Percentiles rank a stretch among this genome's conserved stretches.
These are phyloP conservation scores for Dendrocopos noguchii DNA, from an alignment of 2,113 vertebrate genomes.

Conservation along the genomic window DNA sequence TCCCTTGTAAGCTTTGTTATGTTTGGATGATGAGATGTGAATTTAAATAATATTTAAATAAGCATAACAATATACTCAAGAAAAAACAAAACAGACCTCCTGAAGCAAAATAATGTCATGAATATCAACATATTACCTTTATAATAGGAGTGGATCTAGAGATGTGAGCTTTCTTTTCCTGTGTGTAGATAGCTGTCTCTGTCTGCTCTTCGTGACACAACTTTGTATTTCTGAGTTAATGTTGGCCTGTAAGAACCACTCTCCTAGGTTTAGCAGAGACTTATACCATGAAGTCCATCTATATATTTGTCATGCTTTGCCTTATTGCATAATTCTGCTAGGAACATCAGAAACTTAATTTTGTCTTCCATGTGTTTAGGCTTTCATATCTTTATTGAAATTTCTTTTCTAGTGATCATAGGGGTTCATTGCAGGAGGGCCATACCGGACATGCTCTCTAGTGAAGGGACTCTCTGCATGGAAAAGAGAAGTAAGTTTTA, in stretches of 20 bases:
- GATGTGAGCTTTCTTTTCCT: background rate
- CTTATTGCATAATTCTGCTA: background rate
- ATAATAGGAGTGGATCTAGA: background rate
- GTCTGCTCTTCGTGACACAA: background rate
- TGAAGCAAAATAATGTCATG: background rate
- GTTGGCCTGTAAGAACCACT: background rate
- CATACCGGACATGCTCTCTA: fast-evolving
- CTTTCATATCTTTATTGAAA: background rate
- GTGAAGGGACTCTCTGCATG: background rate
- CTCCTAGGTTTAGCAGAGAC: background rate
- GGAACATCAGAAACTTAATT: background rate
- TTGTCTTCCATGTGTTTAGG: background rate
- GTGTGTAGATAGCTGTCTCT: background rate
- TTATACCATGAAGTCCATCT: background rate
- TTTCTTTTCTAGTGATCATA: background rate
- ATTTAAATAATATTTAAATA: conserved; percentile 59
- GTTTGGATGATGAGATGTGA: background rate
- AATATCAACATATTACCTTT: background rate
- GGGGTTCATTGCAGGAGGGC: background rate
- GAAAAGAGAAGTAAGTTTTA: background rate
- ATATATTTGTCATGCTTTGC: background rate
- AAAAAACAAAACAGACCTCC: background rate
- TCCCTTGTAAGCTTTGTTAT: conserved; percentile 6
- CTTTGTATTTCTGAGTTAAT: background rate
- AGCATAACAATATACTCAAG: background rate